Conservation (phyloP, 2,888 invertebrate species). For the Himalopsyche tibetana region DNA sequence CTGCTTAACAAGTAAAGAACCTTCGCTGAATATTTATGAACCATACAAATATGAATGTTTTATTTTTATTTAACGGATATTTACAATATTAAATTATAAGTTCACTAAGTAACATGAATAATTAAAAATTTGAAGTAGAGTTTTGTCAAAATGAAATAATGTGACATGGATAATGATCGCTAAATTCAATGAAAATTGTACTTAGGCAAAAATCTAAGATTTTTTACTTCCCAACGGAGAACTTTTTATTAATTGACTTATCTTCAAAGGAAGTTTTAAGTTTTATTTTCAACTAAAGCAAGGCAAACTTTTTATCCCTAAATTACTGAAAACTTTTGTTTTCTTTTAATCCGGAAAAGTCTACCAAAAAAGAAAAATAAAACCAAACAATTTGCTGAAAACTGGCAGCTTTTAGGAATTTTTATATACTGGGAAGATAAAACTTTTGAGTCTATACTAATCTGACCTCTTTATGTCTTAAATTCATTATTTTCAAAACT, state of each 20-base stretch:
- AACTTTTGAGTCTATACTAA: background rate
- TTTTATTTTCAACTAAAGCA: background rate
- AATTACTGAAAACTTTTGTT: conserved; percentile 25
- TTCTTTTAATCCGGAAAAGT: conserved; percentile 16
- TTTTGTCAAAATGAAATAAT: no score
- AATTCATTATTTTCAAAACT: background rate
- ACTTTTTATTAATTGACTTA: conserved; percentile 3
- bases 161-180: no score
- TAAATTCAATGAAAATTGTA: background rate
- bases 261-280: conserved; percentile 5
- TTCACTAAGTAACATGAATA: no score
- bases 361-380: conserved; percentile 12
- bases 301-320: background rate
- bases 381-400: background rate
- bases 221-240: background rate
- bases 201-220: background rate
- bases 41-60: no score
- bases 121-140: no score
- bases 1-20: no score
- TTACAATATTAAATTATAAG: no score
- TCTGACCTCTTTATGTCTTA: background rate
- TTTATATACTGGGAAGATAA: conserved; percentile 1
- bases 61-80: no score
- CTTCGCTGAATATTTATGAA: no score
- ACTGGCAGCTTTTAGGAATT: background rate